These are phyloP conservation scores for Ameiurus melas DNA, from an alignment of 2,113 vertebrate species.

Conservation along the genomic window DNA sequence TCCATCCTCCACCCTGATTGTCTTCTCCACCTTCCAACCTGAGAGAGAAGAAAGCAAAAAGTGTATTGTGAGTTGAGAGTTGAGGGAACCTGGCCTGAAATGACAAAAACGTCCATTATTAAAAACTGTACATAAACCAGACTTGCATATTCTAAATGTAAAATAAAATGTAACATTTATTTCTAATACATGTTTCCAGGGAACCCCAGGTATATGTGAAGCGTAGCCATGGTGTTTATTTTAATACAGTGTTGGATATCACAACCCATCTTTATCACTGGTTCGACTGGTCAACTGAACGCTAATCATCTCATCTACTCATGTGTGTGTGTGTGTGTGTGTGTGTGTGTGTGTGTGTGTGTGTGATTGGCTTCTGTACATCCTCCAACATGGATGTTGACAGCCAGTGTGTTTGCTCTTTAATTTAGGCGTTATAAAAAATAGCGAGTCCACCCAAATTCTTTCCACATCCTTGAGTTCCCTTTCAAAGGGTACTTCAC, in stretches of 20 bases:
- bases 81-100: neutral
- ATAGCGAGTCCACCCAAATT: too few species aligned
- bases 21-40: conserved; percentile 82
- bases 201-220: neutral
- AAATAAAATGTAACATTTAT: neutral
- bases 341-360: too few species aligned
- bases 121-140: neutral
- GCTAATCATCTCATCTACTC: neutral
- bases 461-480: too few species aligned
- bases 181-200: neutral
- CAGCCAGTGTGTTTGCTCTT: too few species aligned
- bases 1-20: conserved; percentile 78
- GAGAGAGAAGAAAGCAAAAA: conserved; percentile 1
- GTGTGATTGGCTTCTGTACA: too few species aligned
- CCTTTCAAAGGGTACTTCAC: too few species aligned
- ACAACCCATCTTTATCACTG: neutral
- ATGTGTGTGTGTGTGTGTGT: too few species aligned
- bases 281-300: neutral
- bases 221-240: neutral
- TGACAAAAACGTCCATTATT: neutral
- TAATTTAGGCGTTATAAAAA: too few species aligned
- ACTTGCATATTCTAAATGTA: neutral
- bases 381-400: too few species aligned
- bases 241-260: neutral
- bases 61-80: neutral